phyloP scores from a whole-genome alignment of 2,113 vertebrate genomes.

The Otocyon megalotis region DNA sequence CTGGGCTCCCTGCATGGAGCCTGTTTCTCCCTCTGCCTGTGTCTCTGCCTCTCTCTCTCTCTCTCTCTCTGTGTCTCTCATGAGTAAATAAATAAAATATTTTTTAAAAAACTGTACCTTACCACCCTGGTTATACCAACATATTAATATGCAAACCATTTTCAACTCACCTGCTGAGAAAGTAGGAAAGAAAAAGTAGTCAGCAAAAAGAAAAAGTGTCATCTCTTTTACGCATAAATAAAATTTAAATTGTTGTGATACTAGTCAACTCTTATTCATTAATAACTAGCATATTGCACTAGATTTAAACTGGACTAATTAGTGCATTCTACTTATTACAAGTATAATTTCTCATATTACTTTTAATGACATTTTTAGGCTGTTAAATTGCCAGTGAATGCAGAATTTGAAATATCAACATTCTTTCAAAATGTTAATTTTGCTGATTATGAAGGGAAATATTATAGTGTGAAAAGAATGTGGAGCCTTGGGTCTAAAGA shows the following conservation, averaged over 20 bases:
- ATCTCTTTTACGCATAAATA: not conserved
- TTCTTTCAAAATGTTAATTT: slow-evolving; percentile 69
- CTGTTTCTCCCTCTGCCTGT: no score
- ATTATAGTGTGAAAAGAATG: slow-evolving; percentile 40
- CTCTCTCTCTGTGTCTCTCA: no score
- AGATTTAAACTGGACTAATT: slow-evolving; percentile 54
- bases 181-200: not conserved
- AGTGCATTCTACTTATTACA: not conserved
- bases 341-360: slow-evolving; percentile 44
- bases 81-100: no score
- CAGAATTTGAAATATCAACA: slow-evolving; percentile 63
- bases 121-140: not conserved
- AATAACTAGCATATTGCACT: not conserved
- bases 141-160: slow-evolving; percentile 24
- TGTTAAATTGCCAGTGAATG: slow-evolving; percentile 50
- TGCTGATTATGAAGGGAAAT: slow-evolving; percentile 42
- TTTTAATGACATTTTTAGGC: slow-evolving; percentile 65
- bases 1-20: no score
- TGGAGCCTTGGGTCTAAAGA: not conserved
- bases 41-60: no score
- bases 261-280: slow-evolving; percentile 10
- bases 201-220: not conserved
- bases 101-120: not conserved
- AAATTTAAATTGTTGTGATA: not conserved
- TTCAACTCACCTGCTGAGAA: not conserved